Evolutionary conservation across 2,797 vertebrate genomes (phyloP).

Genomic region (Falco novaeseelandiae): DNA sequence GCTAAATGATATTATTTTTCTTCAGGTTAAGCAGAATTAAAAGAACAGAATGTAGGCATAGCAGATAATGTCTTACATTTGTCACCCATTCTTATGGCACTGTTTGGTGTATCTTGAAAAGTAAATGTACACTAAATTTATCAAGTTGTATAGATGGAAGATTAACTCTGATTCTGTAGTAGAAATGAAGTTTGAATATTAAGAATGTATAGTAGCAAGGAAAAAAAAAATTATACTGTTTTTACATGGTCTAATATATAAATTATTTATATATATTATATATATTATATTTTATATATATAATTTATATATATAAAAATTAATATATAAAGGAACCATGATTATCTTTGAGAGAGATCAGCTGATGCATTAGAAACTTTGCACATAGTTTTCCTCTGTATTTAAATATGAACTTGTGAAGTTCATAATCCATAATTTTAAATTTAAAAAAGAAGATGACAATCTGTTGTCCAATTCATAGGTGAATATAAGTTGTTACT

Average conservation of each 20-base stretch:
- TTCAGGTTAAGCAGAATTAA: constrained; percentile 2
- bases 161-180: neutral
- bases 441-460: neutral
- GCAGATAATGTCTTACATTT: neutral
- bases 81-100: neutral
- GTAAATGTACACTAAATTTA: neutral
- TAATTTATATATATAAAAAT: too few relatives aligned
- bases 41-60: neutral
- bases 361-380: neutral
- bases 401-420: neutral
- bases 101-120: neutral
- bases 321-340: neutral
- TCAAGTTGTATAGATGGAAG: neutral
- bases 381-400: neutral
- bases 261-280: too few relatives aligned
- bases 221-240: neutral
- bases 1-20: neutral
- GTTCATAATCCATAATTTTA: neutral
- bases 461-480: neutral
- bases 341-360: neutral
- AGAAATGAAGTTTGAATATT: neutral
- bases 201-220: neutral
- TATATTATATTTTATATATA: too few relatives aligned
- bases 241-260: neutral
- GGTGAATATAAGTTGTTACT: neutral